Evolutionary conservation across 2,888 invertebrate species (phyloP), one percentile per base, ranked within the genome.

Genomic region (Sphecodes monilicornis): DNA sequence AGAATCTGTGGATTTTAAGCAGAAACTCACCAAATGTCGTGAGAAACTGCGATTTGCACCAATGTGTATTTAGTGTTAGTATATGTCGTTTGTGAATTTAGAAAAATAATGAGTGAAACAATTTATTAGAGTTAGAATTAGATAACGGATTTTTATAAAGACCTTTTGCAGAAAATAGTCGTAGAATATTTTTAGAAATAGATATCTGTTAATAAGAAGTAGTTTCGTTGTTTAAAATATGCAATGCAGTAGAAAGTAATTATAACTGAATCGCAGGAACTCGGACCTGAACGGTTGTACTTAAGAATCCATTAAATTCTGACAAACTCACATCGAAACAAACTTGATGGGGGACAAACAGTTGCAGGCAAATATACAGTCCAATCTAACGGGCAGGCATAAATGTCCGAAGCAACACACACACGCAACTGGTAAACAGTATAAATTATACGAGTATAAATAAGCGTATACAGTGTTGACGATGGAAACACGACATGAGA

Each of bases 381-480:
- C 32, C 16, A n/a, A 46, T n/a, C 46, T 50, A 71, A 46, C 46
- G 71, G 22, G 32, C 22, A 5, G 46, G 5, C 26, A 11, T 29
- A 50, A 22, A 50, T 71, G 50, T 32, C 71, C 46, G 26, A n/a
- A 71, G 32, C 32, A 11, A 11, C 0, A 46, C 4, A 46, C 22
- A 46, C 46, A 11, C 32, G 11, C 1, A 32, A 4, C 29, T 18
- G 46, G 43, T 29, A 29, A 70, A 70, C 70, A 43, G 22, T 46
- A 43, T 46, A 46, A 71, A 71, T 71, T 71, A 71, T 71, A 32
- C 32, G 10, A 32, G 46, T 46, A 50, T 71, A 71, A 71, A 71
- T 71, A 71, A 71, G 26, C 22, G 46, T 46, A 36, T 5, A 50
- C 71, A 11, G 71, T 50, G 46, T 32, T 32, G 10, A 13, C 32